Base-by-base conservation (phyloP, 2,797 vertebrate species). In the Hozukius guyotensis region DNA sequence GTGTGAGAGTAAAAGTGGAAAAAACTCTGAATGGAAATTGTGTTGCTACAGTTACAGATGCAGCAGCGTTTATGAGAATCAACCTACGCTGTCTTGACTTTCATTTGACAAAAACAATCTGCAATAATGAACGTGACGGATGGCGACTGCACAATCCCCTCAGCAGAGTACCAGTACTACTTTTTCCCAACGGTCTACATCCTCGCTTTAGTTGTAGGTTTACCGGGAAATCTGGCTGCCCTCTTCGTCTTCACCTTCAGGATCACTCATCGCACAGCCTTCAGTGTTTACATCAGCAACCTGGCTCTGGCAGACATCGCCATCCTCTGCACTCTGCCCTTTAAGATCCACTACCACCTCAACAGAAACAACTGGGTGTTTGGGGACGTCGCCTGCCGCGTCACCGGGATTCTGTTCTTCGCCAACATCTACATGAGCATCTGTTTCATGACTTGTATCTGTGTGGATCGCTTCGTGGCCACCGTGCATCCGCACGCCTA, bases 311-410 rank as follows among this genome's bases (percentile, higher is more conserved):
- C 93, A 0, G 97, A 97, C 90, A 78, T 93, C 0, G 2, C 91
- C 62, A 95, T 97, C 76, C 92, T 97, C 3, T 90, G 94, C 2
- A 83, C 94, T 4, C 62, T 98, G 63, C 97, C 97, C 0, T 95
- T 97, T 14, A 94, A 92, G 8, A 95, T 97, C 78, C 96, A 97
- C 74, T 97, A 97, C 88, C 96, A 97, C 87, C 75, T 96, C 36
- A 87, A 93, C 3, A 2, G 25, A 1, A 97, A 96, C 85, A 0
- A 94, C 36, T 98, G 97, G 97, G 10, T 80, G 42, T 97, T 97
- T 0, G 96, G 96, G 0, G 94, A 95, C 1, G 0, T 76, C 0
- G 56, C 92, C 3, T 98, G 97, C 67, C 77, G 91, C 1, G 0
- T 97, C 49, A 93, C 92, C 0, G 96, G 96, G 5, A 88, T 86